These are phyloP conservation scores for Oreonectes daqikongensis DNA, from an alignment of 2,797 vertebrate species.

Conservation along the genomic window DNA sequence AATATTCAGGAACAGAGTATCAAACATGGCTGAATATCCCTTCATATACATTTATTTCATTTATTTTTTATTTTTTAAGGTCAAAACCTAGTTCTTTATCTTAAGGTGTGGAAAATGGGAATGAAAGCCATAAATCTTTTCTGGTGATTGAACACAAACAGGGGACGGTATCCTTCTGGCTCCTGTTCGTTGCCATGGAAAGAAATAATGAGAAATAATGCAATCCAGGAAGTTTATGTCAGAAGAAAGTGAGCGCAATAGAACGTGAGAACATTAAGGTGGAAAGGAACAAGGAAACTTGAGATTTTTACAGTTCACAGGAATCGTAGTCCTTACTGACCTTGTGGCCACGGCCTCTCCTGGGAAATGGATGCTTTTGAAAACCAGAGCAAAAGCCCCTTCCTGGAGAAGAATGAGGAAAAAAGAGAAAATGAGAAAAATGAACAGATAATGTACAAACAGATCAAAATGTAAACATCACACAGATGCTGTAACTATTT, in stretches of 20 bases:
- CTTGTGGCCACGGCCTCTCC: slow-evolving; percentile 91
- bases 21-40: not conserved
- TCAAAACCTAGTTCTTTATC: not conserved
- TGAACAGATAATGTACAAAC: slow-evolving; percentile 5
- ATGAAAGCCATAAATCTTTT: not conserved
- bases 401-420: slow-evolving; percentile 76
- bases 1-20: slow-evolving; percentile 8
- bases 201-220: not conserved
- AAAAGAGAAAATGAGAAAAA: slow-evolving; percentile 9
- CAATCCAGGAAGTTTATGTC: slow-evolving; percentile 12
- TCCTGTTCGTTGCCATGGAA: slow-evolving; percentile 6
- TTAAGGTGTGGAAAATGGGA: not conserved
- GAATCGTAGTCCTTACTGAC: slow-evolving; percentile 65
- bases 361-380: slow-evolving; percentile 93
- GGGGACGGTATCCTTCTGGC: not conserved
- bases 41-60: not conserved
- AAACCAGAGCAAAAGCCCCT: slow-evolving; percentile 92
- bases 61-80: slow-evolving; percentile 1
- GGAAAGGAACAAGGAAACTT: not conserved
- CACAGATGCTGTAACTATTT: not conserved
- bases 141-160: not conserved
- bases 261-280: not conserved
- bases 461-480: slow-evolving; percentile 16
- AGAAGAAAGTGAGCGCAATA: not conserved
- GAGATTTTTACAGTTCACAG: slow-evolving; percentile 5